Evolutionary conservation across 2,888 invertebrate genomes (phyloP).

Genomic region (Diadromus collaris): DNA sequence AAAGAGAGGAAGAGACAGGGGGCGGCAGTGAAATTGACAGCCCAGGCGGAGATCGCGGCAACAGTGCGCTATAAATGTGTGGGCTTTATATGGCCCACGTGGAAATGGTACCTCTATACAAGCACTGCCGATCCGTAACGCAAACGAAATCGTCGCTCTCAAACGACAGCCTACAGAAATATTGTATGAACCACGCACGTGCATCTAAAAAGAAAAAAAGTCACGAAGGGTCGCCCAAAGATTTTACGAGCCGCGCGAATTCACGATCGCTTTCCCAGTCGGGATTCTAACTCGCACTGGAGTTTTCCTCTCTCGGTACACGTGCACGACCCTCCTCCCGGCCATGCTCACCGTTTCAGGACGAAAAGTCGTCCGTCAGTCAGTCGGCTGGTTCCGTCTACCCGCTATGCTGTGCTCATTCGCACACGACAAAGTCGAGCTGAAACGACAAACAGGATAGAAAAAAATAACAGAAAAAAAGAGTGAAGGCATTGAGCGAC

Average conservation of each 20-base stretch:
- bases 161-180: constrained; percentile 28
- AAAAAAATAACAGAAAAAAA: constrained; percentile 19
- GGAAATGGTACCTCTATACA: constrained; percentile 6
- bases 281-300: constrained; percentile 44
- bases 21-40: constrained; percentile 44
- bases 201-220: constrained; percentile 26
- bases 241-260: constrained; percentile 55
- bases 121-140: constrained; percentile 35
- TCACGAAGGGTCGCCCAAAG: constrained; percentile 31
- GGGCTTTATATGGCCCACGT: constrained; percentile 19
- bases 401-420: not conserved
- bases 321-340: not conserved
- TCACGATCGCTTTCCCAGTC: constrained; percentile 42
- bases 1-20: constrained; percentile 9
- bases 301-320: constrained; percentile 26
- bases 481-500: constrained; percentile 5
- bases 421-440: not conserved
- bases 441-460: constrained; percentile 12
- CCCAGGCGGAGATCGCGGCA: constrained; percentile 26
- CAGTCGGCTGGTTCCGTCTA: not conserved
- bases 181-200: constrained; percentile 27
- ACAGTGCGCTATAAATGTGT: constrained; percentile 1
- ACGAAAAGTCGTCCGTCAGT: constrained; percentile 6
- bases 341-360: not conserved
- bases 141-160: constrained; percentile 38